phyloP scores from a whole-genome alignment of 1,140 invertebrate species.

The Nomia melanderi region DNA sequence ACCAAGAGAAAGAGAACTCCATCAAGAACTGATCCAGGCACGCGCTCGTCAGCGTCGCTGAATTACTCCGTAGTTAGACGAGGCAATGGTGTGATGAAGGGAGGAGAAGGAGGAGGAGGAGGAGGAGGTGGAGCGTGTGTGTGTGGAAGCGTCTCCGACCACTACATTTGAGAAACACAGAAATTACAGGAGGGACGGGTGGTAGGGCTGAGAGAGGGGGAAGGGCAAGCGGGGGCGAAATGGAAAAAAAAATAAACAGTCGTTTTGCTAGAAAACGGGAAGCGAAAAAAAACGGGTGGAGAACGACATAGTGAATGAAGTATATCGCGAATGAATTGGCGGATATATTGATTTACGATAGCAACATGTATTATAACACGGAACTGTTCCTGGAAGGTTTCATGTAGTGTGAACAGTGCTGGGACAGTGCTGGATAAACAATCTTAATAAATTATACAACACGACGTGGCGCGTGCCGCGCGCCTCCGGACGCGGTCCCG shows the following conservation, averaged over 20 bases:
- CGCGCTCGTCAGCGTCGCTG: constrained; percentile 49
- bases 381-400: constrained; percentile 59
- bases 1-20: constrained; percentile 78
- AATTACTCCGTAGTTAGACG: constrained; percentile 60
- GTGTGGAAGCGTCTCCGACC: constrained; percentile 15
- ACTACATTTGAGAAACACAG: constrained; percentile 29
- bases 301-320: constrained; percentile 27
- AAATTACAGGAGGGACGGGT: not conserved
- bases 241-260: not conserved
- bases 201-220: too few relatives aligned
- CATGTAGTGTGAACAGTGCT: constrained; percentile 63
- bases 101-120: not conserved
- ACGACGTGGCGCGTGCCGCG: constrained; percentile 26
- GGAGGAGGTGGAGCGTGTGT: not conserved
- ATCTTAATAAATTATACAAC: constrained; percentile 69
- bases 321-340: constrained; percentile 39
- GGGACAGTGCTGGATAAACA: constrained; percentile 64
- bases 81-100: constrained; percentile 55
- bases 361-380: constrained; percentile 57
- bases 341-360: constrained; percentile 51
- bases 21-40: constrained; percentile 79
- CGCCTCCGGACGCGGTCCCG: constrained; percentile 34
- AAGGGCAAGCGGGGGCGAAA: too few relatives aligned
- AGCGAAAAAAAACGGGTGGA: constrained; percentile 20
- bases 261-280: not conserved